Base-by-base conservation (phyloP, 2,888 invertebrate species). In the Aphodius granarius region DNA sequence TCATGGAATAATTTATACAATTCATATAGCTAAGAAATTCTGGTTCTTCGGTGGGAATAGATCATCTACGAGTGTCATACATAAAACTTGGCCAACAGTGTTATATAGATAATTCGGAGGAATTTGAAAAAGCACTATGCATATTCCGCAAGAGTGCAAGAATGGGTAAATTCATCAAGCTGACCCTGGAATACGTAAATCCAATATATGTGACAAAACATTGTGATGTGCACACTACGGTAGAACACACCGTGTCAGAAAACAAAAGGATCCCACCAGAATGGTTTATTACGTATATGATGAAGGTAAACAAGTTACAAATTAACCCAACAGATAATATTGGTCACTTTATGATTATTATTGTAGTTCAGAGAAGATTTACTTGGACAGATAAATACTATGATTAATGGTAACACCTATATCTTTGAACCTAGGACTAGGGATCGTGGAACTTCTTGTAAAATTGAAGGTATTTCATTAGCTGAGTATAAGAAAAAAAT, bases 91-190 rank as follows among this genome's bases (percentile, higher is more conserved):
- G 85, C 19, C 86, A 85, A 77, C 87, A 87, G 78, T 84, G 86
- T 75, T 84, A 86, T 5, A 88, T 89, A 72, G 85, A 88, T 74
- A 86, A 86, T 21, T 86, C 88, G 78, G 83, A 83, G 20, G 88
- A 88, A 78, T 89, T 88, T 75, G 85, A 87, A 76, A 85, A 87
- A 72, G 88, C 88, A 21, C 78, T 88, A 71, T 86, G 87, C 73
- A 82, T 83, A 5, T 87, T 86, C 75, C 81, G 87, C 22, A 81
- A 85, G 75, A 84, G 84, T 75, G 87, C 87, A 0, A 82, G 85
- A 43, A 82, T 83, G 76, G 85, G 85, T 3, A 86, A 86, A 74
- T 82, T 85, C 22, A 86, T 87, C 21, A 84, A 84, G 43, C 79
- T 88, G 9, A 85, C 83, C 77, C 76, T 88, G 22, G 86, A 87